These are phyloP conservation scores for Porites rus DNA, from an alignment of 92 coral and sea anemone genomes.

Conservation along the genomic window DNA sequence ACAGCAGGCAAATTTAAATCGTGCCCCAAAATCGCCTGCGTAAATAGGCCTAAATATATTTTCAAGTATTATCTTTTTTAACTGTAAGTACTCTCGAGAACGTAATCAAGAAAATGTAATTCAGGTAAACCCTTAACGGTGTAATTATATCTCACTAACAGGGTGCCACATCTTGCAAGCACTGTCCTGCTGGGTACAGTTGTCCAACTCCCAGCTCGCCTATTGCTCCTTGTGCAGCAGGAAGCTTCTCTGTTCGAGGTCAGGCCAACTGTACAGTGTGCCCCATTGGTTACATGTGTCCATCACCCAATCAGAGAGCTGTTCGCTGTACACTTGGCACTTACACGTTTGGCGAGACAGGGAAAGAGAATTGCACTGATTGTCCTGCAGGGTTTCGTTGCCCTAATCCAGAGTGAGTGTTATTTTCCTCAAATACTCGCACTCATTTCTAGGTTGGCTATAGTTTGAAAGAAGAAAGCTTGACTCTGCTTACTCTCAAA, in stretches of 20 bases:
- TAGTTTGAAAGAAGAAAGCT: no score
- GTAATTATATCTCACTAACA: not conserved
- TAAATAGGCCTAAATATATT: no score
- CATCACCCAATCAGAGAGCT: slow-evolving; percentile 76
- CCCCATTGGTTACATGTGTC: slow-evolving; percentile 96
- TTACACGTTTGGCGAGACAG: slow-evolving; percentile 77
- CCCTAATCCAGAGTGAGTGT: slow-evolving; percentile 90
- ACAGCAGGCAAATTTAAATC: no score
- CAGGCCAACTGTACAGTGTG: slow-evolving; percentile 91
- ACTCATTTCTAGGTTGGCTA: no score
- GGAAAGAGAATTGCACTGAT: slow-evolving; percentile 79
- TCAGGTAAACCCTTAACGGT: no score
- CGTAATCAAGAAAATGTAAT: not conserved
- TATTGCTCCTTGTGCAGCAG: slow-evolving; percentile 64
- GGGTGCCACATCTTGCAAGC: slow-evolving; percentile 89
- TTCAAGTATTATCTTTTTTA: no score
- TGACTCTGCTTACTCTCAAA: no score
- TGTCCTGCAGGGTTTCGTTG: slow-evolving; percentile 93
- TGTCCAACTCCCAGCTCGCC: slow-evolving; percentile 85
- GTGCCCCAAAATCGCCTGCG: no score
- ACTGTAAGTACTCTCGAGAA: not conserved
- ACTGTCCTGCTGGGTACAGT: slow-evolving; percentile 95
- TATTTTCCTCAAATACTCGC: no score
- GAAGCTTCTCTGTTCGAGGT: slow-evolving; percentile 83
- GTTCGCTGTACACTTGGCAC: slow-evolving; percentile 90